phyloP scores from a whole-genome alignment of 2,888 invertebrate genomes.

The Drosophila testacea region DNA sequence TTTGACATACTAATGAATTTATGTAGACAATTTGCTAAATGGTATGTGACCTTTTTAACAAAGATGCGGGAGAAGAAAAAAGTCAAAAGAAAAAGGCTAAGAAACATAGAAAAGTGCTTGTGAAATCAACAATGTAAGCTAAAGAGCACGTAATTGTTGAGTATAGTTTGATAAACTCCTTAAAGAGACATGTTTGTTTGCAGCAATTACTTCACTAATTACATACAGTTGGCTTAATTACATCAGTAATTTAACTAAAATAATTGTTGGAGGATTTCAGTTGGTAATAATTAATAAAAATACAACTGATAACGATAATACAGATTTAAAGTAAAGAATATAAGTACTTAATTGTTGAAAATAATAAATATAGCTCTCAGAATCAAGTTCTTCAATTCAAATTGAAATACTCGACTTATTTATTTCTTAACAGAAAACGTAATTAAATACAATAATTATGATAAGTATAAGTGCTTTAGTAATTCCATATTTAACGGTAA shows the following conservation, averaged over 20 bases:
- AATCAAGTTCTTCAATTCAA: neutral
- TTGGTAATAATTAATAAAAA: neutral
- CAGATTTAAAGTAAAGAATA: too few relatives aligned
- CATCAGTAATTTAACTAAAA: neutral
- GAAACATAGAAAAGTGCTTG: neutral
- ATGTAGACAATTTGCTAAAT: constrained; percentile 66
- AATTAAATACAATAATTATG: neutral
- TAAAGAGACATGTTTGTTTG: neutral
- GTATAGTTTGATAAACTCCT: constrained; percentile 13
- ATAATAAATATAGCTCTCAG: too few relatives aligned
- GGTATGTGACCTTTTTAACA: constrained; percentile 44
- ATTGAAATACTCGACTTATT: neutral
- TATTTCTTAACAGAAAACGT: neutral
- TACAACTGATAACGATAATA: too few relatives aligned
- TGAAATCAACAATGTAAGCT: neutral
- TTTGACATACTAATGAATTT: constrained; percentile 66
- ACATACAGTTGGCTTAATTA: neutral
- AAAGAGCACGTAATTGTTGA: constrained; percentile 9
- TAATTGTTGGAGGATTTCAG: neutral
- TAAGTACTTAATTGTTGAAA: too few relatives aligned
- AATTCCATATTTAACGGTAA: neutral
- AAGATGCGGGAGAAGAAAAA: constrained; percentile 31
- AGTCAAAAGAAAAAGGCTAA: neutral
- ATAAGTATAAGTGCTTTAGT: neutral
- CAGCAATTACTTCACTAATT: neutral